Evolutionary conservation across 2,797 vertebrate genomes (phyloP).

Genomic region (Enteromius radiatus): DNA sequence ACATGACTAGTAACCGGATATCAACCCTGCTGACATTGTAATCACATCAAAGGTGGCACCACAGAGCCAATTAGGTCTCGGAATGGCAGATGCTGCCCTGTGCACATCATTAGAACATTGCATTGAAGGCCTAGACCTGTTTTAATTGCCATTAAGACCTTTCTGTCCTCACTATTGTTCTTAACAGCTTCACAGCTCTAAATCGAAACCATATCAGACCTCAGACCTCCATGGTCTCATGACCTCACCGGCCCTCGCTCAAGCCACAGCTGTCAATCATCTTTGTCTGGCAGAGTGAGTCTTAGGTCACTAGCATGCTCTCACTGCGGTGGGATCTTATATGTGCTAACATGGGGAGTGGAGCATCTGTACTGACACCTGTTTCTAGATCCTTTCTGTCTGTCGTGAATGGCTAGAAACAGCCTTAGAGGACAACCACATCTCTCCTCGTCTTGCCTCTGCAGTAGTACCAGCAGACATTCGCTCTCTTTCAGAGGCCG

Average conservation of each 20-base stretch:
- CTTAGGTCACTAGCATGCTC: slow-evolving; percentile 20
- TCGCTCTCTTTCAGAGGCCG: neutral
- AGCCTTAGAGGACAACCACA: neutral
- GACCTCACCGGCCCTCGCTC: neutral
- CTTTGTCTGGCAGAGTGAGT: slow-evolving; percentile 6
- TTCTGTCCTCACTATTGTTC: slow-evolving; percentile 7
- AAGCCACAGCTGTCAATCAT: slow-evolving; percentile 45
- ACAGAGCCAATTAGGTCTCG: slow-evolving; percentile 77
- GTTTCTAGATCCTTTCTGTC: slow-evolving; percentile 19
- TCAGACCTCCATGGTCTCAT: slow-evolving; percentile 11
- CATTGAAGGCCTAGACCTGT: slow-evolving; percentile 70
- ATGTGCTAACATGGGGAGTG: slow-evolving; percentile 35
- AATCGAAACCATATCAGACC: slow-evolving; percentile 2
- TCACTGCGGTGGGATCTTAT: slow-evolving; percentile 35
- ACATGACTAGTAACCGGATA: slow-evolving; percentile 73
- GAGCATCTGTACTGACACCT: slow-evolving; percentile 50
- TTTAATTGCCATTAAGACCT: neutral
- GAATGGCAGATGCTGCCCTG: slow-evolving; percentile 70
- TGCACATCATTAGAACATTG: slow-evolving; percentile 78
- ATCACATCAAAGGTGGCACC: slow-evolving; percentile 82
- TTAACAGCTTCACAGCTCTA: slow-evolving; percentile 31
- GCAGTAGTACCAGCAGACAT: neutral
- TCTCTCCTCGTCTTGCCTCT: neutral
- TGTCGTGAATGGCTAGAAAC: slow-evolving; percentile 9
- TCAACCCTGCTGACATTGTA: slow-evolving; percentile 82